Conservation (phyloP, 2,888 invertebrate species). For the Agrilus mali region DNA sequence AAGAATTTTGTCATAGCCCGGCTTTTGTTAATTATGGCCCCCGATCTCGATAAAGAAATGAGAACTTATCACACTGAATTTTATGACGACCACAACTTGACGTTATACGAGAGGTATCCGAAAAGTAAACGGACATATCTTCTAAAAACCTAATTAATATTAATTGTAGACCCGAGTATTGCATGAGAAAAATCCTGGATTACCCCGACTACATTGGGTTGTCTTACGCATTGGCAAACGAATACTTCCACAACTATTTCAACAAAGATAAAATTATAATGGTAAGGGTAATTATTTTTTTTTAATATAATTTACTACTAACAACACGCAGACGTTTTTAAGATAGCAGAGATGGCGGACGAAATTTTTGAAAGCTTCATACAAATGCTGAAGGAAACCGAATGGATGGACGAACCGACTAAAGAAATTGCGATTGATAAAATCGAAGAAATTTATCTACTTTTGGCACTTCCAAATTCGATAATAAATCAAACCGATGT, state of each 20-base stretch:
- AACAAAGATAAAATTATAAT: slow-evolving; percentile 22
- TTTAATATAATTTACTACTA: background rate
- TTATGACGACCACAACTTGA: slow-evolving; percentile 18
- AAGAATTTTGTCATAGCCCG: slow-evolving; percentile 29
- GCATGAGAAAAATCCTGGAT: slow-evolving; percentile 28
- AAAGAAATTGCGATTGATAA: slow-evolving; percentile 36
- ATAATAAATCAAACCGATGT: slow-evolving; percentile 17
- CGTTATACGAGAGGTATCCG: slow-evolving; percentile 18
- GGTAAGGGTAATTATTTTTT: slow-evolving; percentile 15
- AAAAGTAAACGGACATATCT: background rate
- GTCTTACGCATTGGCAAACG: slow-evolving; percentile 29
- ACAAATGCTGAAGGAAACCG: slow-evolving; percentile 31
- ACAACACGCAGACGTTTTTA: slow-evolving; percentile 4
- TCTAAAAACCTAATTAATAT: background rate
- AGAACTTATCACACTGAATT: slow-evolving; percentile 25
- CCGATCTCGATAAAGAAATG: slow-evolving; percentile 26
- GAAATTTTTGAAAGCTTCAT: slow-evolving; percentile 36
- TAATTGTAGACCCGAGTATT: slow-evolving; percentile 28
- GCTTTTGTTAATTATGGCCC: slow-evolving; percentile 26
- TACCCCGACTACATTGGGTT: slow-evolving; percentile 20
- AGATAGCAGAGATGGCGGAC: slow-evolving; percentile 31
- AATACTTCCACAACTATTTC: slow-evolving; percentile 26
- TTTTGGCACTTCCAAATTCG: slow-evolving; percentile 27
- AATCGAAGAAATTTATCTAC: slow-evolving; percentile 33
- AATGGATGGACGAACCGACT: slow-evolving; percentile 42